Conservation (phyloP, 2,888 invertebrate species). For the Danaus chrysippus region DNA sequence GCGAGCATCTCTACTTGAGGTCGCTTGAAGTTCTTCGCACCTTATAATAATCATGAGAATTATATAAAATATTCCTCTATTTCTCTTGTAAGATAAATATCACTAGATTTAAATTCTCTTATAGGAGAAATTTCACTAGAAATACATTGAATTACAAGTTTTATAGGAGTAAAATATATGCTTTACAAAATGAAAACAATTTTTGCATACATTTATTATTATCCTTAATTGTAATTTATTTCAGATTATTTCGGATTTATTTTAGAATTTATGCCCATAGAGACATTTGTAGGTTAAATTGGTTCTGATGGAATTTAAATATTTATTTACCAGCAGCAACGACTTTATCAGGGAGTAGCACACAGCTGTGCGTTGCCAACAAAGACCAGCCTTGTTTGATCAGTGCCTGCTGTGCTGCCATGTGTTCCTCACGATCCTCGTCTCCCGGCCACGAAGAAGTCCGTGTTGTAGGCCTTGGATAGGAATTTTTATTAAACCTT, state of each 20-base stretch:
- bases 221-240: too few relatives aligned
- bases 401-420: conserved; percentile 92
- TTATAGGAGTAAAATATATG: too few relatives aligned
- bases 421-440: conserved; percentile 90
- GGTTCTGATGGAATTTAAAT: not conserved
- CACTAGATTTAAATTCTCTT: too few relatives aligned
- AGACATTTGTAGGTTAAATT: not conserved
- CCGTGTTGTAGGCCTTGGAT: conserved; percentile 79
- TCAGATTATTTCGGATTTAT: too few relatives aligned
- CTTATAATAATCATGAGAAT: conserved; percentile 48
- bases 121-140: too few relatives aligned
- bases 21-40: conserved; percentile 91
- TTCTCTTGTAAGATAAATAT: too few relatives aligned
- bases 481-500: too few relatives aligned
- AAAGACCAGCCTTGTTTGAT: conserved; percentile 99
- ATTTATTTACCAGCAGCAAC: conserved; percentile 70
- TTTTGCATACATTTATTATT: too few relatives aligned
- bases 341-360: conserved; percentile 95
- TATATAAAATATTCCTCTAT: not conserved
- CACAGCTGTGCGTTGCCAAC: conserved; percentile 96
- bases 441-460: conserved; percentile 84
- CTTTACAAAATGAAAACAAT: too few relatives aligned
- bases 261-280: not conserved
- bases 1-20: conserved; percentile 99
- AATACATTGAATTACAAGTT: too few relatives aligned